Evolutionary conservation across 2,888 invertebrate genomes (phyloP).

Genomic region (Ctena decussata): DNA sequence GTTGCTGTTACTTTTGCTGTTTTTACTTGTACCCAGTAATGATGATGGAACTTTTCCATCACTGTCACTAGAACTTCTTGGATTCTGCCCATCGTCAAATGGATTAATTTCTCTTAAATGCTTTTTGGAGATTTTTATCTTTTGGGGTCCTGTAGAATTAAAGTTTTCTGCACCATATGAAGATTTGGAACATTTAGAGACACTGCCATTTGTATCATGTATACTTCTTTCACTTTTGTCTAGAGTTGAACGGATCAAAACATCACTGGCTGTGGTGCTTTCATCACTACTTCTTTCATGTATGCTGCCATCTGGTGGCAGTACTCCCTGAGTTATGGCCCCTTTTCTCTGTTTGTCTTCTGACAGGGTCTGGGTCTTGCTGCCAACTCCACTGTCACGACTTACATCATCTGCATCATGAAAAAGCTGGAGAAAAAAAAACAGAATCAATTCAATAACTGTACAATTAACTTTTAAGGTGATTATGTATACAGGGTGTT

Average conservation of each 20-base stretch:
- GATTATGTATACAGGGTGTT: no score
- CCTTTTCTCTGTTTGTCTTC: conserved; percentile 38
- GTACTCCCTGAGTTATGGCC: conserved; percentile 21
- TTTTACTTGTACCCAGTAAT: conserved; percentile 33
- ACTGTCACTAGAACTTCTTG: conserved; percentile 60
- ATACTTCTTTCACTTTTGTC: conserved; percentile 61
- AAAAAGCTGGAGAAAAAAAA: background rate
- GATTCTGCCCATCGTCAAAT: conserved; percentile 61
- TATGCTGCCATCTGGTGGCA: conserved; percentile 17
- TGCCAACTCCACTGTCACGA: conserved; percentile 72
- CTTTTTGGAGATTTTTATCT: conserved; percentile 78
- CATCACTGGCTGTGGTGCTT: conserved; percentile 78
- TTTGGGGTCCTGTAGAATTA: conserved; percentile 74
- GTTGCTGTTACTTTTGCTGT: conserved; percentile 6
- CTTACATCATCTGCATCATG: conserved; percentile 23
- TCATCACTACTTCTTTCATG: conserved; percentile 68
- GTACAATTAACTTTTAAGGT: no score
- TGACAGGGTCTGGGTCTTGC: conserved; percentile 55
- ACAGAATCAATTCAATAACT: no score
- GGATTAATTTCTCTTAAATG: conserved; percentile 79
- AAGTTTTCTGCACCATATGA: conserved; percentile 74
- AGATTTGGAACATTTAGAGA: conserved; percentile 70
- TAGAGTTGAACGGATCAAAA: conserved; percentile 73
- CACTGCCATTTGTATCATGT: conserved; percentile 48
- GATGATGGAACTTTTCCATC: conserved; percentile 64